Base-by-base conservation (phyloP, 1,140 invertebrate species). In the Heliconius hewitsoni region DNA sequence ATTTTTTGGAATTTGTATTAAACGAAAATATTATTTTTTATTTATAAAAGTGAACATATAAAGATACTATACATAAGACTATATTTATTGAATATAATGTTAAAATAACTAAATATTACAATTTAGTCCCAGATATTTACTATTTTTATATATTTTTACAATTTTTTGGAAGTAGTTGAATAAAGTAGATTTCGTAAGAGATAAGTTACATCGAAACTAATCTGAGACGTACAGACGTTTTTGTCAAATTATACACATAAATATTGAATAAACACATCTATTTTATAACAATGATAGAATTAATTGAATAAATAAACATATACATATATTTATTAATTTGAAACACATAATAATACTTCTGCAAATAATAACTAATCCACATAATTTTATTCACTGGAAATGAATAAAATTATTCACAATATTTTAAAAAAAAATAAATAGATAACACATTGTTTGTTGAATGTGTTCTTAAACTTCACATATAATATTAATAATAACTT, bases 201-300 rank as follows among this genome's bases (percentile, higher is more conserved):
- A 46, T 4, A 23, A 23, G 55, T 52, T 52, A 52, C 8, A 66
- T 11, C 30, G 60, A 66, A 66, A 30, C 4, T 16, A 30, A 30
- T 27, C 60, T 13, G 60, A 30, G 60, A 30, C 60, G 55, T 60
- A 60, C 19, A 60, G 0, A 23, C 55, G 19, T 60, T 60, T 60
- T 52, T 52, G 50, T 52, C 19, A 30, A 66, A 30, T 66, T 30
- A 66, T 27, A 27, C 23, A 66, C 60, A 66, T 66, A 16, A 66
- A 66, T 66, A 66, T 66, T 30, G 3, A 13, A 66, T 66, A 30
- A 66, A 66, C 23, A 66, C 60, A 66, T 66, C 60, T 27, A 66
- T 66, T 66, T 66, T 16, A 66, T 66, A 66, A 66, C 60, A 66
- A 66, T 66, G 16, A 23, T 74, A 74, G 19, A 74, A 50, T 73